Conservation (phyloP, 2,113 vertebrate species). For the Glaucomys volans region DNA sequence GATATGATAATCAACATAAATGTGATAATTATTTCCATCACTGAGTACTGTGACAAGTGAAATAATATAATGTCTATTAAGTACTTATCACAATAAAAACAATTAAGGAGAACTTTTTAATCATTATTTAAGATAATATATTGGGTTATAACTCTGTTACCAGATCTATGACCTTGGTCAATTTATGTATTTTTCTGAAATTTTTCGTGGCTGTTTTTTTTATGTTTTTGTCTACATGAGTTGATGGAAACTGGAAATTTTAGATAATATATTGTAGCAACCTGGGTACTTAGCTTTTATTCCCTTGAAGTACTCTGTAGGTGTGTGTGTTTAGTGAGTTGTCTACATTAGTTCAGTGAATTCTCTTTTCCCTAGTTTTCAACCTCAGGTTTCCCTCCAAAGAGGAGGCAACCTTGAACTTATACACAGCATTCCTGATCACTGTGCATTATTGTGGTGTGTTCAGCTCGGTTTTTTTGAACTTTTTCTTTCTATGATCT, state of each 20-base stretch:
- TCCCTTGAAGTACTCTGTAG: neutral
- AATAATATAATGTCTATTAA: neutral
- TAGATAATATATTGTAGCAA: neutral
- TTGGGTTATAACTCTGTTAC: neutral
- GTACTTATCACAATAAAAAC: neutral
- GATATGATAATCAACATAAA: neutral
- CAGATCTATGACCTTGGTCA: neutral
- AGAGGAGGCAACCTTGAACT: neutral
- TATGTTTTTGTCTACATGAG: neutral
- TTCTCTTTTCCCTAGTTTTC: neutral
- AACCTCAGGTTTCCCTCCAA: neutral
- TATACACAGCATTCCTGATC: neutral
- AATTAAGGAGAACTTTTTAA: neutral
- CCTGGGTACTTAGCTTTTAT: neutral
- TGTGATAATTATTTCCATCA: neutral
- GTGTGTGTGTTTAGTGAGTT: neutral
- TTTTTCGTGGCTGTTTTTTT: no score
- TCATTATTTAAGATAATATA: neutral
- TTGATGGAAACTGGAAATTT: neutral
- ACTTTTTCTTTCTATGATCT: neutral
- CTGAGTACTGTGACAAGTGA: neutral
- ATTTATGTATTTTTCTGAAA: neutral
- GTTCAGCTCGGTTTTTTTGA: neutral
- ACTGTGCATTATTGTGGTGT: neutral
- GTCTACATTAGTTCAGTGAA: neutral